Evolutionary conservation across 2,797 vertebrate species (phyloP), one percentile per base, ranked within the genome.

Genomic region (Sebastes nivosus): DNA sequence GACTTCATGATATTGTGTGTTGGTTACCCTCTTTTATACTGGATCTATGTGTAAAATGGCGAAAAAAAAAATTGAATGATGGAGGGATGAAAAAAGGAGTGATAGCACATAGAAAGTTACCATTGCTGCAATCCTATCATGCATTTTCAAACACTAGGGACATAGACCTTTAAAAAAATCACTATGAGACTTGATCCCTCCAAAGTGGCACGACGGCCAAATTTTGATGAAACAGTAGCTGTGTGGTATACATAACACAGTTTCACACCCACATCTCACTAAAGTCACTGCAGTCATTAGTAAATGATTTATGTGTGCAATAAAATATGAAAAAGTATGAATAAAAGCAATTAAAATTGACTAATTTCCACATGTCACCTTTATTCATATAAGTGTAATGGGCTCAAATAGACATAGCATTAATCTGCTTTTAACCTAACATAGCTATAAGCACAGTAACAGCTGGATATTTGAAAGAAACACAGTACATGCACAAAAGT

Each of bases 321-420:
- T 8, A 18, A 63, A 63, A 18, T 24, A 25, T 32, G 18, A 32
- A 32, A 52, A 38, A 24, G 10, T 32, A 59, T 10, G 30, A 72
- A 46, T 18, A 72, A 65, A 69, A 32, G 18, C 6, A 67, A 67
- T 20, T 27, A 16, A 20, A 65, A 27, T 3, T 25, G n/a, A 72
- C 36, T 25, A 1, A 72, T 60, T 71, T 67, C 20, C 46, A 65
- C 12, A 63, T 8, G 5, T 29, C 2, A 12, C 3, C 10, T 89
- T 88, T 90, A 89, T 83, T 89, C 20, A 59, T 29, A n/a, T 9
- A 5, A 36, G 20, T n/a, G 2, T 64, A 85, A 77, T 59, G 1
- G 25, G 29, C 55, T 79, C 36, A 71, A 20, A 24, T 18, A 55
- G 4, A 59, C 20, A 36, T 16, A 30, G 30, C 4, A 67, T 32